phyloP scores from a whole-genome alignment of 2,888 invertebrate genomes.

The Slavum lentiscoides region DNA sequence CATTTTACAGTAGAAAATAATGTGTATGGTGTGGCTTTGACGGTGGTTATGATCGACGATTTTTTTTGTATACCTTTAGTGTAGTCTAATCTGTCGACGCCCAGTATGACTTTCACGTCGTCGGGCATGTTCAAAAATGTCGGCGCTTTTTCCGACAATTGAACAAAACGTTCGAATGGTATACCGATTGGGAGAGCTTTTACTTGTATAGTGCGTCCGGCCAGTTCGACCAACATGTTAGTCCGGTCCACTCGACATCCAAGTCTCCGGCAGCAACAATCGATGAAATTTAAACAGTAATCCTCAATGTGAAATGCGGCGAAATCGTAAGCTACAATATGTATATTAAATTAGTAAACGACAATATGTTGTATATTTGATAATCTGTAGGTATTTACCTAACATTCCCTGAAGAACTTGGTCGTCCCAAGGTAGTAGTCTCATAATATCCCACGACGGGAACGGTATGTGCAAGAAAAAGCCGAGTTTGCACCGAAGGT shows the following conservation, averaged over 20 bases:
- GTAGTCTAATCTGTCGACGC: conserved; percentile 61
- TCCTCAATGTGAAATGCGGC: conserved; percentile 62
- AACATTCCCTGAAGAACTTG: conserved; percentile 63
- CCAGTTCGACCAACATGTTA: conserved; percentile 60
- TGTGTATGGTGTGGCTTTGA: too few relatives aligned
- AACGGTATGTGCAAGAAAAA: conserved; percentile 65
- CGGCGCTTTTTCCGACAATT: conserved; percentile 59
- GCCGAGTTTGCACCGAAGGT: conserved; percentile 60
- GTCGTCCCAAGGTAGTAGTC: conserved; percentile 62
- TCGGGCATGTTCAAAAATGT: conserved; percentile 58
- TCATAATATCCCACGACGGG: conserved; percentile 62
- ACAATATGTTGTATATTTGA: not conserved
- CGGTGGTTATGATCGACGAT: too few relatives aligned
- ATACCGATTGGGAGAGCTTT: conserved; percentile 61
- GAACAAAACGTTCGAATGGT: conserved; percentile 60
- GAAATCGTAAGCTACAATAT: conserved; percentile 58
- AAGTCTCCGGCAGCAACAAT: conserved; percentile 60
- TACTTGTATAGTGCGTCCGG: conserved; percentile 60
- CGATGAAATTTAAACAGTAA: conserved; percentile 61
- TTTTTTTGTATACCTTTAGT: conserved; percentile 59
- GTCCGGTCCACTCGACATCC: conserved; percentile 60
- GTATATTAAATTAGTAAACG: not conserved
- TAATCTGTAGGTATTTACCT: conserved; percentile 56
- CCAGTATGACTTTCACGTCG: conserved; percentile 59
- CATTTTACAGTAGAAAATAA: not conserved